Base-by-base conservation (phyloP, 2,113 vertebrate species). In the Platycercus adscitus region DNA sequence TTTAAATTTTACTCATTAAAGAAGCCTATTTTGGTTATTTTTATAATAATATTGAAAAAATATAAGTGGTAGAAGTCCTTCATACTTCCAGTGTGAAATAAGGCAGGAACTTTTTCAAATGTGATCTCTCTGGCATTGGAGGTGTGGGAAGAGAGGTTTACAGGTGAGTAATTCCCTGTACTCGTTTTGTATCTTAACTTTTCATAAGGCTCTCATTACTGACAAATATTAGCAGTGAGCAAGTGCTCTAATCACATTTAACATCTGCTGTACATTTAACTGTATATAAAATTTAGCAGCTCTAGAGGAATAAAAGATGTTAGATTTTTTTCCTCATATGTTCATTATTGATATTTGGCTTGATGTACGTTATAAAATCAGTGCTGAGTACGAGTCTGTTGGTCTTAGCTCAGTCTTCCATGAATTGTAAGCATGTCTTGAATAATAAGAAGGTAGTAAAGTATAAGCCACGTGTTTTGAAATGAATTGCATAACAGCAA, bases 331-430 rank as follows among this genome's bases (percentile, higher is more conserved):
- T 50, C 55, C 60, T 94, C 39, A n/a, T 88, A 53, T 1, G 0
- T 37, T 92, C 37, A 86, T 92, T 92, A 90, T 83, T 95, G 88
- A 80, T 75, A 93, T 93, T 91, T 83, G 63, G 71, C 79, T 96
- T 88, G 78, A 94, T 75, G 44, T 66, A 52, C 53, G 58, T 91
- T 95, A 91, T n/a, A 83, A 96, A 96, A 95, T 95, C 69, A 68
- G 53, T 49, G 46, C 58, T 79, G 86, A 95, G 41, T 71, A 35
- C 49, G 61, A 47, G 71, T 93, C 88, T 88, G 50, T 93, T 97
- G 92, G 90, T 97, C 95, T 91, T 73, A 89, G 85, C 63, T 91
- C 56, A 89, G 81, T 70, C 91, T 96, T 81, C 93, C 87, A 94
- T 91, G 84, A 95, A 92, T 73, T 92, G 60, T 70, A 79, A 61